Percentiles rank a stretch among this genome's conserved stretches.
Conservation (phyloP, 2,888 invertebrate genomes). For the Tipula vernalis region DNA sequence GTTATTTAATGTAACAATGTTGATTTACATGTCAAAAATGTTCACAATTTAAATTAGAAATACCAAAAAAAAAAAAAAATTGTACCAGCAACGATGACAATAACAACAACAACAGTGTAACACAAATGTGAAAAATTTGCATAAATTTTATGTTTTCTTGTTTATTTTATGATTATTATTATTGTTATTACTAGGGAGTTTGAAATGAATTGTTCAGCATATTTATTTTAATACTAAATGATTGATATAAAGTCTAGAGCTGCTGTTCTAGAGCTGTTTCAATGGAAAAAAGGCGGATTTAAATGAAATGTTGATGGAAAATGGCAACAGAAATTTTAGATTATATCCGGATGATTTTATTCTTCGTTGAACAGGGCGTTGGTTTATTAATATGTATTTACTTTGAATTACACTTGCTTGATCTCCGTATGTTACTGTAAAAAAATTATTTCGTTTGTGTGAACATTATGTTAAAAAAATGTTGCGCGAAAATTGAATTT, state of each 20-base stretch:
- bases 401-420: no score
- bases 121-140: background rate
- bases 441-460: no score
- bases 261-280: background rate
- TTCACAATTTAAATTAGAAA: background rate
- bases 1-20: background rate
- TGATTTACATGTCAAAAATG: slow-evolving; percentile 4
- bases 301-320: no score
- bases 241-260: background rate
- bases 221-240: background rate
- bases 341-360: no score
- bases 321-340: no score
- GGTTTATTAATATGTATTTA: no score
- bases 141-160: background rate
- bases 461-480: no score
- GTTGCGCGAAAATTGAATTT: no score
- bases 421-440: no score
- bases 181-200: background rate
- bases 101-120: background rate
- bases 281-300: no score
- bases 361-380: no score
- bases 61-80: background rate
- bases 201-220: background rate
- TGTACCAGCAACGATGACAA: background rate
- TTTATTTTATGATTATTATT: background rate